These are phyloP conservation scores for Rhorus exstirpatorius DNA, from an alignment of 2,888 invertebrate species.

Conservation along the genomic window DNA sequence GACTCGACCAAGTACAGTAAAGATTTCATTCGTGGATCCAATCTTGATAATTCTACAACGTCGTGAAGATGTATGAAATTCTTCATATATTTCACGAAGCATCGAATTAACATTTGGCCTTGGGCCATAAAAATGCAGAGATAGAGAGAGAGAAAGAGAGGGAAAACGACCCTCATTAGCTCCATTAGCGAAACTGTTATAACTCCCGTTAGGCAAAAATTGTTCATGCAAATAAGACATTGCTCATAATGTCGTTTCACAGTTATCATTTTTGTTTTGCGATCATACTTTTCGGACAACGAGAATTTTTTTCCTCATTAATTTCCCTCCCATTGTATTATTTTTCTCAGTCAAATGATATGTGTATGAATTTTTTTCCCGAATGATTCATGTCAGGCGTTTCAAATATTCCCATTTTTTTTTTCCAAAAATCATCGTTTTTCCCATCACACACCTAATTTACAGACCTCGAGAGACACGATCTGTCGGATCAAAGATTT, in stretches of 20 bases:
- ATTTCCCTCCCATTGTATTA: neutral
- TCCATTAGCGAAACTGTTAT: constrained; percentile 46
- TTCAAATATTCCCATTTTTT: too few species aligned
- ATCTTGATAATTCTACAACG: neutral
- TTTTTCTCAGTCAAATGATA: too few species aligned
- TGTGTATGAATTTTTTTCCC: too few species aligned
- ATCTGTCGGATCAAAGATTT: too few species aligned
- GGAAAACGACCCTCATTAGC: neutral
- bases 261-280: neutral
- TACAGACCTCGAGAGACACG: too few species aligned
- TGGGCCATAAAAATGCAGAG: constrained; percentile 23
- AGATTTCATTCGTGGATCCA: constrained; percentile 21
- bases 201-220: constrained; percentile 29
- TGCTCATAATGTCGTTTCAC: neutral
- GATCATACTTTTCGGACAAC: neutral
- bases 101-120: constrained; percentile 34
- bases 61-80: neutral
- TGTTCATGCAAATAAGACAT: constrained; percentile 6
- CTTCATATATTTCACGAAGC: constrained; percentile 13
- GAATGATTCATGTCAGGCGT: too few species aligned
- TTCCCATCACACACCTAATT: too few species aligned
- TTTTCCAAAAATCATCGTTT: too few species aligned
- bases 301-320: neutral
- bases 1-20: neutral
- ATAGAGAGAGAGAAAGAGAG: neutral